Base-by-base conservation (phyloP, 2,113 vertebrate genomes). In the Sitta europaea region DNA sequence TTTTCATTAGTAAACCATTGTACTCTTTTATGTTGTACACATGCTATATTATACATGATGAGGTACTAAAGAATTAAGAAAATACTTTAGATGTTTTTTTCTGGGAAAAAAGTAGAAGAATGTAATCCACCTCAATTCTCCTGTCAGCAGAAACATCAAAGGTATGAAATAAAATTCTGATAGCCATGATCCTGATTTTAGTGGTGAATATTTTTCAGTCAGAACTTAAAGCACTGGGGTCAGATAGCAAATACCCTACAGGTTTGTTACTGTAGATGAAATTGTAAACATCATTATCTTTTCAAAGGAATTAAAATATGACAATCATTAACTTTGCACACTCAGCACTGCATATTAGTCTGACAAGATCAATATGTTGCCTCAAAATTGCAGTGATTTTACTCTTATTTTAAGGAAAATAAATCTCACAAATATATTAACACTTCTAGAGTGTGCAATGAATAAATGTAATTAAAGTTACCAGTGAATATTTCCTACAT, bases 291-390 rank as follows among this genome's bases (percentile, higher is more conserved):
- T 73, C 35, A 58, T 85, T 95, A 87, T 84, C 35, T 85, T 91
- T 95, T 88, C 70, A 88, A 58, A 94, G 68, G 15, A 72, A 28
- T 82, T 93, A 42, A 94, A 54, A 91, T 95, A 93, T 82, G 74
- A 79, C 73, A 58, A 40, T 76, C 75, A 80, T 86, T 92, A 89
- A 86, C 25, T 85, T 89, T 79, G 31, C 17, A 27, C 43, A 79
- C 59, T 50, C 38, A 88, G 33, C 25, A 57, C 25, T 50, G 40
- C 57, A 57, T 82, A 31, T 28, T 94, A 85, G 95, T 88, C 92
- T 68, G 24, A 38, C 16, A 68, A 14, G 21, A 72, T 91, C 54
- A 38, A 75, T 81, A 77, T 24, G 5, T 78, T 92, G 20, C 40
- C 65, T 14, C 7, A 57, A 65, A 88, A 54, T 68, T 74, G 12